Evolutionary conservation across 2,888 invertebrate species (phyloP), one percentile per base, ranked within the genome.

Genomic region (Slavum lentiscoides): DNA sequence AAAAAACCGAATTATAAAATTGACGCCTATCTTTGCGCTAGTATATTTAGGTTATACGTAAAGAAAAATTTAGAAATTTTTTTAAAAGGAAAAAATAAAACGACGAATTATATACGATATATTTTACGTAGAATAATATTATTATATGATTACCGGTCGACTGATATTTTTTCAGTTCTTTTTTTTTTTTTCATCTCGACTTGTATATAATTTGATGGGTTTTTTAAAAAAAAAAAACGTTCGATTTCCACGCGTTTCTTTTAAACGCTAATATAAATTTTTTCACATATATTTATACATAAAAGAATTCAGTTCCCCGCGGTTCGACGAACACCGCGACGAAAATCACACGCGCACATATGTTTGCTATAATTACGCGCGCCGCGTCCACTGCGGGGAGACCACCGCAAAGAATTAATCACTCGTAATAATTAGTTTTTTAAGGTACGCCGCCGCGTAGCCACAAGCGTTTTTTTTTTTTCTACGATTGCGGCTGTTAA

Each of bases 371-470:
- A 69, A 58, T 76, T 49, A 58, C 4, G 30, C 30, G 3, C n/a
- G 59, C 5, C 5, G 2, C 8, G 58, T n/a, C 37, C 53, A 30
- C 30, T 1, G 30, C 2, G 4, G 30, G 30, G 59, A 62, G 77
- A 77, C 70, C 77, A 70, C 62, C 77, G 23, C 77, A 62, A 55
- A 80, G 70, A 70, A 62, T 70, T 77, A 69, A 77, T 77, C 62
- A 55, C 62, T 17, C 64, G 62, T 39, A 80, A 80, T 80, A 80
- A 80, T 80, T 80, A 70, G 62, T 80, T 80, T 80, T 80, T 37
- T 69, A 70, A 70, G 55, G 23, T 77, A 5, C 19, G 53, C 77
- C 69, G 23, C 55, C 69, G 61, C 77, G 13, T 74, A 53, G 69
- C 77, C 62, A 53, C 61, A 11, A 64, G 77, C 55, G 70, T 69